Percentiles rank a stretch among this genome's conserved stretches.
Evolutionary conservation across 2,113 vertebrate genomes (phyloP).

Genomic region (Percopsis transmontana): DNA sequence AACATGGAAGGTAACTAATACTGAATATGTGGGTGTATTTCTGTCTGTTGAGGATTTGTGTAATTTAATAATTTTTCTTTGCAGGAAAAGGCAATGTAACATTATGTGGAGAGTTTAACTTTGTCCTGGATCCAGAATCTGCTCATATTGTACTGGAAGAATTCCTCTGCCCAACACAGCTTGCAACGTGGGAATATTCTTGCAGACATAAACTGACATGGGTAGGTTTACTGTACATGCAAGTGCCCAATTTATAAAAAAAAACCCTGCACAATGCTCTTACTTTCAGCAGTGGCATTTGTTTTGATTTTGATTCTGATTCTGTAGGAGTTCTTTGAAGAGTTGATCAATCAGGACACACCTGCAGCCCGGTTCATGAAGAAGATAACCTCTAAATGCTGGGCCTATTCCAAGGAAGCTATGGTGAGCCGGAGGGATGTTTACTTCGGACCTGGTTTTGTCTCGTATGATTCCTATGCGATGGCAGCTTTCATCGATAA

Average conservation of each 20-base stretch:
- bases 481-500: constrained; percentile 75
- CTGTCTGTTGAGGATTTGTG: neutral
- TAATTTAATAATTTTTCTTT: constrained; percentile 5
- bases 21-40: neutral
- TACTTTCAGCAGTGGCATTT: neutral
- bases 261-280: neutral
- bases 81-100: constrained; percentile 79
- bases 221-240: constrained; percentile 57
- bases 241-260: neutral
- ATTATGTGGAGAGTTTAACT: constrained; percentile 80
- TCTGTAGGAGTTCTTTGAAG: constrained; percentile 76
- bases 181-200: constrained; percentile 76
- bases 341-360: constrained; percentile 66
- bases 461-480: constrained; percentile 76
- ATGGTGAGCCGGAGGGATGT: constrained; percentile 45
- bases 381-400: constrained; percentile 68
- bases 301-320: neutral
- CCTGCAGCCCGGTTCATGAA: constrained; percentile 75
- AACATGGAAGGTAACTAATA: constrained; percentile 79
- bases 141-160: constrained; percentile 79
- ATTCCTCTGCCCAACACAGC: constrained; percentile 70
- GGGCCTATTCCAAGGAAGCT: constrained; percentile 60
- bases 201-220: constrained; percentile 73
- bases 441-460: constrained; percentile 70
- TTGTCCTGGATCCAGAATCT: constrained; percentile 77